Evolutionary conservation across 2,888 invertebrate genomes (phyloP), one percentile per base, ranked within the genome.

Genomic region (Parelbella ahira): DNA sequence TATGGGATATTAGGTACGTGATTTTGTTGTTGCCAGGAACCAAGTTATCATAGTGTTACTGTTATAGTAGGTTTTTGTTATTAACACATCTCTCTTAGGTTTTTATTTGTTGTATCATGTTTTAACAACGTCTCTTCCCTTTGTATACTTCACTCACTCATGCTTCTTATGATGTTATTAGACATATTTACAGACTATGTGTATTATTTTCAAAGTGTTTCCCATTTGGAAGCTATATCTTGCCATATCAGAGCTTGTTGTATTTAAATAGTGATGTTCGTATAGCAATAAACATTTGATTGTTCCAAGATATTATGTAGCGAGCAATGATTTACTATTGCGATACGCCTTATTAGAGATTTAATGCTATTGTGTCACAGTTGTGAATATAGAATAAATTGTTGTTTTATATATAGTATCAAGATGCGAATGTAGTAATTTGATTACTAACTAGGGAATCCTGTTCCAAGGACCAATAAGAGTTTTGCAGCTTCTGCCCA

Each of bases 1-100:
- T 52, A 49, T 41, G 37, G 39, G 43, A 47, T 47, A 44, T 53
- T n/a, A 49, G 47, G 33, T 39, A 36, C 32, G 15, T 24, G 34
- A 33, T 33, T 15, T 33, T 33, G 18, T 29, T 29, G 27, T 34
- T 34, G 33, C 19, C 33, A 13, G 10, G 13, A 28, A 41, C 34
- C 27, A 41, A 13, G 27, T 34, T 42, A 21, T 21, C 24, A 19
- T 25, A n/a, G n/a, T n/a, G n/a, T n/a, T n/a, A n/a, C n/a, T 41
- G 33, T 33, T 33, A 19, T 25, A 27, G 30, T 32, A n/a, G 12
- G 10, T 39, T 30, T 30, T 32, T 25, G 30, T 39, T 32, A 39
- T 20, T 39, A 39, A 23, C 25, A 25, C 25, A 25, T 18, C 25
- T 39, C 25, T 25, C 25, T 9, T 25, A 27, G 15, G 29, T 4